Evolutionary conservation across 2,888 invertebrate species (phyloP), one percentile per base, ranked within the genome.

Genomic region (Nomada ruficornis): DNA sequence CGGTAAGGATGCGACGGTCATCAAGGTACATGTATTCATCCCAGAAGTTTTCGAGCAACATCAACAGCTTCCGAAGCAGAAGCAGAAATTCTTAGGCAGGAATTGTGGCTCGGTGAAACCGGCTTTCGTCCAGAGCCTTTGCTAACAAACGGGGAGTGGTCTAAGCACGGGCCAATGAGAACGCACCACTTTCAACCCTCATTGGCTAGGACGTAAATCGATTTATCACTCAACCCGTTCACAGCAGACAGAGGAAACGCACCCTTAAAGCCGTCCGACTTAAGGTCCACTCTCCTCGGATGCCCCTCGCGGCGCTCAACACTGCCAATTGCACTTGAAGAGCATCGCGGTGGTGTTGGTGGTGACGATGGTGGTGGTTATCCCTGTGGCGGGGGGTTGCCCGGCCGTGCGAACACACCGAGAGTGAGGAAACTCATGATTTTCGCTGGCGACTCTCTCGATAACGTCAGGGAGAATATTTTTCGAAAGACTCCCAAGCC

Each of bases 181-280:
- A 83, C 77, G 86, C 91, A 86, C 89, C 88, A 91, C 92, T 92
- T 92, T 82, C 87, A 81, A 79, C 84, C 88, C 90, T 93, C 92
- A 93, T 93, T 93, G 94, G 94, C 93, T 86, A 87, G 85, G 74
- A 86, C 88, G 88, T 85, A 91, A 93, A 93, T 94, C 94, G 94
- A 94, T 94, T 93, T 93, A 93, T 90, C 91, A 91, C 91, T 92
- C 87, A 90, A 88, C 90, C 92, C 91, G 88, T 78, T 71, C 63
- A 77, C 82, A 77, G 75, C 54, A 80, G 84, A 78, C 75, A 80
- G 69, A 88, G 91, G 90, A 93, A 88, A 90, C 88, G 89, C 89
- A 88, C 85, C 92, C 91, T 91, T 92, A 89, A 82, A 77, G 75
- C 81, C 75, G 69, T 68, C 76, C 80, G 88, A 84, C 88, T 89